These are phyloP conservation scores for Nemurella pictetii DNA, from an alignment of 2,888 invertebrate genomes.

Conservation along the genomic window DNA sequence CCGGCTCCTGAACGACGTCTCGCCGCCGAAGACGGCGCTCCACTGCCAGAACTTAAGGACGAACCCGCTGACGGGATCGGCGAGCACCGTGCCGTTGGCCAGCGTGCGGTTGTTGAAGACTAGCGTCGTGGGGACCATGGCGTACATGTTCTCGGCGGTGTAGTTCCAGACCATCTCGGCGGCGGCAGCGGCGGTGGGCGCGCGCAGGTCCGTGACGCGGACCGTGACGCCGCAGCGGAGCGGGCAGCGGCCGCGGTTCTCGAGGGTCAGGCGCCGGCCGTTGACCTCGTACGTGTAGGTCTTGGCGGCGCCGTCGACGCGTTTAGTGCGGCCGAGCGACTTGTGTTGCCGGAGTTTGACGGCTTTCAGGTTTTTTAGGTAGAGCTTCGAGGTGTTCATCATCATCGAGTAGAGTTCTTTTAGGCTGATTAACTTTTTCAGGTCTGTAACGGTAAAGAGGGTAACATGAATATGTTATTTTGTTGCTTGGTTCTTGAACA, in stretches of 20 bases:
- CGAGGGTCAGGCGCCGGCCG: constrained; percentile 66
- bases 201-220: constrained; percentile 59
- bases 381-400: constrained; percentile 25
- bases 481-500: too few relatives aligned
- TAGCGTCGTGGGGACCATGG: constrained; percentile 72
- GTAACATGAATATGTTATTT: too few relatives aligned
- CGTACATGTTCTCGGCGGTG: constrained; percentile 65
- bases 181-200: constrained; percentile 52
- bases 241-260: constrained; percentile 73
- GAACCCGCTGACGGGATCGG: constrained; percentile 65
- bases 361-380: constrained; percentile 1
- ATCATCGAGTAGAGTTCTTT: constrained; percentile 28
- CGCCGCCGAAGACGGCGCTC: constrained; percentile 47
- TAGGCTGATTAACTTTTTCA: constrained; percentile 5
- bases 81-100: constrained; percentile 51
- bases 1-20: constrained; percentile 32
- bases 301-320: constrained; percentile 44
- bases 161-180: constrained; percentile 63
- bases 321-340: constrained; percentile 16
- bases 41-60: constrained; percentile 84
- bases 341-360: constrained; percentile 23
- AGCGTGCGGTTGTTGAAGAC: constrained; percentile 57
- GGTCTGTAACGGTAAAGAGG: constrained; percentile 35
- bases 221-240: constrained; percentile 66
- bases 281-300: constrained; percentile 61